phyloP scores from a whole-genome alignment of 2,797 vertebrate genomes.

The Lutjanus campechanus region DNA sequence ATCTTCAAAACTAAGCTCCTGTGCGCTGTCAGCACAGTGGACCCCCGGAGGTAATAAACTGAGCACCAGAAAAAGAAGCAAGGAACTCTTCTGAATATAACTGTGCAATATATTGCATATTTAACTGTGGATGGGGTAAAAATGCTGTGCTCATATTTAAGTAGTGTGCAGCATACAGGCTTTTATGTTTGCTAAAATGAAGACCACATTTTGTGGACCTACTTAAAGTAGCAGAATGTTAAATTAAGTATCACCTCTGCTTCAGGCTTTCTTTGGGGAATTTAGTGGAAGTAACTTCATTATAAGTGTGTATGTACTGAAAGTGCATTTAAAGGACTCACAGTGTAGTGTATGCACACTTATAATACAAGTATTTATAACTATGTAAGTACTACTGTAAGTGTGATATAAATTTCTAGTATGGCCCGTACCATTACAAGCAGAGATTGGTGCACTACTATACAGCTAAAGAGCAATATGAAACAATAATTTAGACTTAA shows the following conservation, averaged over 20 bases:
- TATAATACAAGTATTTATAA: background rate
- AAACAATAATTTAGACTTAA: background rate
- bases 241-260: background rate
- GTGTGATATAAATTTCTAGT: background rate
- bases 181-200: conserved; percentile 12
- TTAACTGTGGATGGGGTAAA: background rate
- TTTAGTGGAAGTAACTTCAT: background rate
- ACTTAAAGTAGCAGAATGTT: background rate
- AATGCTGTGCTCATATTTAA: background rate
- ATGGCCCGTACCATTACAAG: background rate
- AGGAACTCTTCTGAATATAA: background rate
- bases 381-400: background rate
- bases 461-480: too few species aligned
- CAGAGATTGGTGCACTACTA: background rate
- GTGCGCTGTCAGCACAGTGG: conserved; percentile 3
- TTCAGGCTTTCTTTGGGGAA: background rate
- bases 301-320: background rate
- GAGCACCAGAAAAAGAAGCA: background rate
- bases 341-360: background rate
- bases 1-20: conserved; percentile 32
- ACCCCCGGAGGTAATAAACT: conserved; percentile 21
- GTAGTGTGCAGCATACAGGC: background rate
- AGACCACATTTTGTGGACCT: background rate
- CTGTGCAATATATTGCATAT: background rate
- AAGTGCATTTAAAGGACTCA: background rate